These are phyloP conservation scores for Neopipo cinnamomea DNA, from an alignment of 2,113 vertebrate genomes.

Conservation along the genomic window DNA sequence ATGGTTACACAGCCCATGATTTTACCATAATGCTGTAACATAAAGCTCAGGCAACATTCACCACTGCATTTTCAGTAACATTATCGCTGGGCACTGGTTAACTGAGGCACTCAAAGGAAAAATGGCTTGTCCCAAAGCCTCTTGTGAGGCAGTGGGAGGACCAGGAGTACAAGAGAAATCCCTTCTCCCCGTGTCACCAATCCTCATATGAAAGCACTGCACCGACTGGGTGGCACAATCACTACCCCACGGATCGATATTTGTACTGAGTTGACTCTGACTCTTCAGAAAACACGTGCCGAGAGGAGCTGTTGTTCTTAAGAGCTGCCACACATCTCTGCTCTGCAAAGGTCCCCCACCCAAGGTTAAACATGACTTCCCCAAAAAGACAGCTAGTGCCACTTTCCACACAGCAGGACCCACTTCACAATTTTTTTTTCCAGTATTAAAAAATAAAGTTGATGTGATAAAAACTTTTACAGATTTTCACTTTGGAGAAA, in stretches of 20 bases:
- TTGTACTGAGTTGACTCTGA: neutral
- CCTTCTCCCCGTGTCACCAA: neutral
- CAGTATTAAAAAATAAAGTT: neutral
- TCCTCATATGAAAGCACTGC: neutral
- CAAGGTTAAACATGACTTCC: neutral
- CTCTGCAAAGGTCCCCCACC: neutral
- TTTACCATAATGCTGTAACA: neutral
- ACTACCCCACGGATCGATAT: accelerated
- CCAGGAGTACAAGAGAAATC: neutral
- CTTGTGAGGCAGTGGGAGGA: neutral
- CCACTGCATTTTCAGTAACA: neutral
- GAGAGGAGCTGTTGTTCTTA: neutral
- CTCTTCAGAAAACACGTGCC: neutral
- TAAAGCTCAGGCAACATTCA: neutral
- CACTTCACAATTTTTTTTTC: neutral
- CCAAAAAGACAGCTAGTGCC: neutral
- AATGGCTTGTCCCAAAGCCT: neutral
- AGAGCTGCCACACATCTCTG: neutral
- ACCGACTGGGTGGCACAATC: accelerated
- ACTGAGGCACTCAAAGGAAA: neutral
- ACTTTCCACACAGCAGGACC: neutral
- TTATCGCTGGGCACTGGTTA: neutral
- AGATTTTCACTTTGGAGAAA: neutral
- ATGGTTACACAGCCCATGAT: neutral
- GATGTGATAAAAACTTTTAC: neutral